Evolutionary conservation across 2,888 invertebrate genomes (phyloP), one percentile per base, ranked within the genome.

Genomic region (Drosophila fungiperda): DNA sequence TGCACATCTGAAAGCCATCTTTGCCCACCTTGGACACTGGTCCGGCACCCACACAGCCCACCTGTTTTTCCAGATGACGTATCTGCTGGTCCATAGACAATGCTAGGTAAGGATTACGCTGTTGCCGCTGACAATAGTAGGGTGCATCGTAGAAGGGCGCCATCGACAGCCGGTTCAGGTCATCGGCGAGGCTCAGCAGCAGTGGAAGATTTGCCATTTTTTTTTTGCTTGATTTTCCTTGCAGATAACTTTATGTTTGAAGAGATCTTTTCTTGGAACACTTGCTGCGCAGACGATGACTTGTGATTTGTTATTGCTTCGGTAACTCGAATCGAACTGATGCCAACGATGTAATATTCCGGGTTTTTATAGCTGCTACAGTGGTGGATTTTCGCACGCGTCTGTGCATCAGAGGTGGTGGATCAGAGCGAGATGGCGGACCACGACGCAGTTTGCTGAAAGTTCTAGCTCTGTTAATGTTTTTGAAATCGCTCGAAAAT

Each of bases 1-100:
- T 92, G 80, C 95, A 95, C 3, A 96, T 95, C 92, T 96, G 95
- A 78, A 96, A 96, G 73, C 96, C 95, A 83, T 96, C 95, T n/a
- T 95, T 95, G 85, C 95, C 95, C 40, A 94, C 80, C 61, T 73
- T 82, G 1, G 90, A 55, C 0, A 45, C 53, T 4, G 63, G 55
- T 12, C 57, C 73, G n/a, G 69, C 72, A 35, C 69, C 69, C 6
- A 78, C 61, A 45, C 45, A 23, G 23, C 73, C 78, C 26, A 77
- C 33, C 20, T 80, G 85, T 26, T 76, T 81, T 42, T 83, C 89
- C 45, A 78, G 55, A 9, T 77, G 86, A 50, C 82, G 85, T 35
- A 82, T 53, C 63, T 91, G 84, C 7, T 80, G 75, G 12, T 85
- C 84, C 7, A 89, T 36, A 0, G 87, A 90, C 36, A 89, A 15